phyloP scores from a whole-genome alignment of 2,113 vertebrate species.

The Silurus meridionalis region DNA sequence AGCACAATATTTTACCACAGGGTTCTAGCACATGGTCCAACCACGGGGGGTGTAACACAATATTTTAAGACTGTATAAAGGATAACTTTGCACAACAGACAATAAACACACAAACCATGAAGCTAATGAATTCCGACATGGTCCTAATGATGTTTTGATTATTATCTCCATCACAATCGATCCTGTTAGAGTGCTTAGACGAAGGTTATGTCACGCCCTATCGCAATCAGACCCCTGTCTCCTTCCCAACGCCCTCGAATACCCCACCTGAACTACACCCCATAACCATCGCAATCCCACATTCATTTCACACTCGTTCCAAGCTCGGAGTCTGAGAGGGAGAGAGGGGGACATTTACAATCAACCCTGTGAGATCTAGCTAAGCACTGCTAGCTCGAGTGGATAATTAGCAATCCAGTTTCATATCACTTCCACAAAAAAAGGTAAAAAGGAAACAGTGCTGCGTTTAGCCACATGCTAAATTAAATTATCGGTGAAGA shows the following conservation, averaged over 20 bases:
- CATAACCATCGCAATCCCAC: neutral
- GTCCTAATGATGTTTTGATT: neutral
- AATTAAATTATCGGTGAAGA: conserved; percentile 22
- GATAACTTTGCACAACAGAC: too few species aligned
- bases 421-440: neutral
- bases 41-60: too few species aligned
- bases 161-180: neutral
- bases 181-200: neutral
- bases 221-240: conserved; percentile 1
- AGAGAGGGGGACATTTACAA: conserved; percentile 23
- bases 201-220: neutral
- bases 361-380: conserved; percentile 11
- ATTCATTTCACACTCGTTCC: neutral
- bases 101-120: neutral
- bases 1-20: too few species aligned
- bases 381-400: conserved; percentile 16
- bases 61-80: too few species aligned
- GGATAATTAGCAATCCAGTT: conserved; percentile 35
- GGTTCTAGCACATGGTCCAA: too few species aligned
- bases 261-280: neutral
- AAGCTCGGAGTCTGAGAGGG: conserved; percentile 15
- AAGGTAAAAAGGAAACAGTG: neutral
- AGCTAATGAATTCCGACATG: neutral
- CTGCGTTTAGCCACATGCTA: neutral
- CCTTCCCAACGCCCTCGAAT: neutral